Evolutionary conservation across 2,113 vertebrate species (phyloP), one percentile per base, ranked within the genome.

Genomic region (Vombatus ursinus): DNA sequence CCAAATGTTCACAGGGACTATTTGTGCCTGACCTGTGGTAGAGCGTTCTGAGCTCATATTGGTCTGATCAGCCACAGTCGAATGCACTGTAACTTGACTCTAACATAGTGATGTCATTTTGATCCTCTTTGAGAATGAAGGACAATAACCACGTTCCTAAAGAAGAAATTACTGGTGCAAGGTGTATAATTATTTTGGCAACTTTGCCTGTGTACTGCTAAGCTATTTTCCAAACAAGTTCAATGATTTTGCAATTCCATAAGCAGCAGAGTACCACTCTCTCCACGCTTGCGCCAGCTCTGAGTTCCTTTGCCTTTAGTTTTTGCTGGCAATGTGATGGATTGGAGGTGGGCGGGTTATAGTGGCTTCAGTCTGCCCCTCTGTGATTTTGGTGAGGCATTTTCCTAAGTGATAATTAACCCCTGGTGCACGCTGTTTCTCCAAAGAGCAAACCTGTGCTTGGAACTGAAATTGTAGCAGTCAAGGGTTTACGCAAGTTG

Each of bases 401-500:
- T 57, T 61, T 91, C 11, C 7, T 68, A 68, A 68, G 61, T 68
- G 61, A 68, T n/a, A 14, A 37, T 68, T 68, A 31, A 24, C 50
- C 44, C 61, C 91, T 93, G 50, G 61, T 16, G 31, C 52, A 90
- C 6, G 0, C 14, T 48, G 90, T 7, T 50, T 95, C 89, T 61
- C 50, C 53, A 93, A 95, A 96, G 44, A 95, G 44, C 37, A 92
- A 77, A 44, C 19, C 8, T 28, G 52, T 52, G 50, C 8, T 26
- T 44, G 94, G 52, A 49, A 52, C 3, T 8, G 7, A 31, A 44
- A 14, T 44, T 0, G 22, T 28, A 31, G 57, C 4, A 54, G 44
- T 93, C 22, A 93, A 16, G 28, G 49, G 49, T 44, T 90, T 91
- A 93, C 11, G 25, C 94, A 94, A 96, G 51, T 90, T 51, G 50